These are phyloP conservation scores for Nemurella pictetii DNA, from an alignment of 2,888 invertebrate genomes.

Conservation along the genomic window DNA sequence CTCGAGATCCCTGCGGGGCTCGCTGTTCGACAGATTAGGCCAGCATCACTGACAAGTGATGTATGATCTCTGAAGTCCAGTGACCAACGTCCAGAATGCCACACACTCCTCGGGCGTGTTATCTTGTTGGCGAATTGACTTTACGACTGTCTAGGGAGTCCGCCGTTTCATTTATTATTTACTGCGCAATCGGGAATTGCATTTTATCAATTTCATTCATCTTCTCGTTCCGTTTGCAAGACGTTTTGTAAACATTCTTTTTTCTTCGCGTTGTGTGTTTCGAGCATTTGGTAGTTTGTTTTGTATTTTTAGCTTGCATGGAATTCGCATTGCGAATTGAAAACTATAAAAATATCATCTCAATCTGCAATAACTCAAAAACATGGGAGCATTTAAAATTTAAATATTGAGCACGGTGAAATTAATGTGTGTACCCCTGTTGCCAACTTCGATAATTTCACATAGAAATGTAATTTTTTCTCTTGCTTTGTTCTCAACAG, in stretches of 20 bases:
- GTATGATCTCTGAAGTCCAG: background rate
- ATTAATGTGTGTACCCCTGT: background rate
- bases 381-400: background rate
- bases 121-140: background rate
- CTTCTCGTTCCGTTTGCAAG: constrained; percentile 4
- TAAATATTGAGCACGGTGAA: background rate
- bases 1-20: background rate
- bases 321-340: background rate
- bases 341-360: background rate
- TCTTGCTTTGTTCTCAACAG: background rate
- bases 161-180: constrained; percentile 29
- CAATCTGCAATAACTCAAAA: background rate
- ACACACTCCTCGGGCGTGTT: background rate
- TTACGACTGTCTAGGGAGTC: constrained; percentile 5
- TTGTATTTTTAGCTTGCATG: background rate
- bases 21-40: background rate
- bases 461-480: background rate
- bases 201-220: constrained; percentile 33
- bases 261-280: background rate
- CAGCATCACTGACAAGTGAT: background rate
- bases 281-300: background rate
- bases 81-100: constrained; percentile 6
- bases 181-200: constrained; percentile 25
- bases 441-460: background rate
- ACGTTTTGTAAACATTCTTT: background rate